Base-by-base conservation (phyloP, 2,888 invertebrate genomes). In the Catotricha subobsoleta region DNA sequence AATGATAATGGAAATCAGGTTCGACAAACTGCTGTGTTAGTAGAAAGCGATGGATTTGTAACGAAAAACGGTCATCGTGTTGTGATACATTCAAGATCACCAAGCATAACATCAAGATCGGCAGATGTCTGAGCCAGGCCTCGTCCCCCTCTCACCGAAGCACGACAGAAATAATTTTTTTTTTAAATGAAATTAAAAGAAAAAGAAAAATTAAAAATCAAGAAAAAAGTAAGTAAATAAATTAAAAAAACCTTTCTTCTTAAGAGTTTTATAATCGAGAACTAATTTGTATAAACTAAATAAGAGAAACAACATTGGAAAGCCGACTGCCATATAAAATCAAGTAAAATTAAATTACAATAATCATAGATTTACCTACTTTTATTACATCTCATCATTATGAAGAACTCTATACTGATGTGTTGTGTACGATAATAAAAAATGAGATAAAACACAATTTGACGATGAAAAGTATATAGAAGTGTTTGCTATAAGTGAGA, bases 11-110 rank as follows among this genome's bases (percentile, higher is more conserved):
- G 51, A 46, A 57, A 54, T 48, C 50, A 51, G 46, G 51, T 51
- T 45, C 71, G 75, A 49, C 80, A 86, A 60, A 86, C 87, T 52
- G 82, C 83, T 55, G 86, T 87, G 58, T 69, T 87, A 59, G 79
- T 87, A 58, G 80, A 80, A 64, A 77, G 78, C 64, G 84, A 83
- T 62, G 78, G 80, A 48, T 80, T 75, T 62, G 74, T 80, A 55
- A 81, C 80, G 55, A 81, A 80, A 69, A 87, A 86, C 64, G 82
- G 80, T 56, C 86, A 84, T 68, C 81, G 83, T 64, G 87, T 88
- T 66, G 84, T 88, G 65, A 79, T 87, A 63, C 82, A 82, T 67
- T 81, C 78, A 66, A 77, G 82, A 62, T 86, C 84, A 60, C 80
- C 83, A 59, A 81, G 80, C 64, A 74, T 80, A 63, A 80, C 82